phyloP scores from a whole-genome alignment of 2,888 invertebrate genomes.

The Eupithecia inturbata region DNA sequence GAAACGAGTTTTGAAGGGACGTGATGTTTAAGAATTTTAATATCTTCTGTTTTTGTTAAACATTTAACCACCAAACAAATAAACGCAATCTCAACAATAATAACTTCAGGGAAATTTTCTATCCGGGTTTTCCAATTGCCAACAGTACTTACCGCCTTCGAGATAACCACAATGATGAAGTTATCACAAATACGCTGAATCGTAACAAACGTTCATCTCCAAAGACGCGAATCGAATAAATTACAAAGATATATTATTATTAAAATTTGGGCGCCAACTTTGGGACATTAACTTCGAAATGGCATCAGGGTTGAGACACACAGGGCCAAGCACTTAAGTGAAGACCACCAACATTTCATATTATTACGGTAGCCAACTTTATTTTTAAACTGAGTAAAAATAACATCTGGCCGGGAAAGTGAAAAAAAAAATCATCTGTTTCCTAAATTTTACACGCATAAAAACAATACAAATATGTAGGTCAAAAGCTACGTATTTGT shows the following conservation, averaged over 20 bases:
- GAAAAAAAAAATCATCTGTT: neutral
- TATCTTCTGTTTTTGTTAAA: neutral
- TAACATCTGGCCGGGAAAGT: neutral
- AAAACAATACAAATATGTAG: neutral
- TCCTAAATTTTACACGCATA: neutral
- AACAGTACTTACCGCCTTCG: neutral
- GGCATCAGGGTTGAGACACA: conserved; percentile 53
- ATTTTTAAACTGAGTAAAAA: neutral
- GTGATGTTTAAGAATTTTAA: neutral
- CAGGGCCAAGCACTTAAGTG: conserved; percentile 36
- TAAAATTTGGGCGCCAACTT: conserved; percentile 81
- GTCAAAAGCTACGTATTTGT: too few relatives aligned
- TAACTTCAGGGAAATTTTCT: neutral
- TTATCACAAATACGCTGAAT: conserved; percentile 43
- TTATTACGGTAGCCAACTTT: neutral
- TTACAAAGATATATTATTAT: conserved; percentile 83
- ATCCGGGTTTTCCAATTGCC: neutral
- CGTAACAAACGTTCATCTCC: conserved; percentile 51
- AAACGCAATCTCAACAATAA: neutral
- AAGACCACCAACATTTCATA: neutral
- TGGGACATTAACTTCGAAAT: conserved; percentile 70
- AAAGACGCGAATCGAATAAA: conserved; percentile 75
- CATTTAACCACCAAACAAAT: neutral
- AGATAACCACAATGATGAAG: conserved; percentile 33
- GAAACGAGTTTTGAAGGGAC: neutral